These are phyloP conservation scores for Amiota communis DNA, from an alignment of 2,888 invertebrate species.

Conservation along the genomic window DNA sequence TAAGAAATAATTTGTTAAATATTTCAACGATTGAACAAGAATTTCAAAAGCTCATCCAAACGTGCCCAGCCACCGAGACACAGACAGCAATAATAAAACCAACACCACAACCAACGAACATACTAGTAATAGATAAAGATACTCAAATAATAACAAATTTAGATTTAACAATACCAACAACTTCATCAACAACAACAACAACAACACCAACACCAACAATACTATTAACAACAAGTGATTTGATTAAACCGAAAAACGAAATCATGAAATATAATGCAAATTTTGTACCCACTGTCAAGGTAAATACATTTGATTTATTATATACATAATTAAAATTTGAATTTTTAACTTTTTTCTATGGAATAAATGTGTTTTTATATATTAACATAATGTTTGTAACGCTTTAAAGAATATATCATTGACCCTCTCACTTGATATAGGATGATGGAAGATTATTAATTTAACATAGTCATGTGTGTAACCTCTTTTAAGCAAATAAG, in stretches of 20 bases:
- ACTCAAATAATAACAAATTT: slow-evolving; percentile 1
- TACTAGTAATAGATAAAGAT: slow-evolving; percentile 2
- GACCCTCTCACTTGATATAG: too few relatives aligned
- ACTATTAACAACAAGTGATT: slow-evolving; percentile 20
- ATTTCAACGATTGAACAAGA: slow-evolving; percentile 52
- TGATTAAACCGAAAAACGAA: slow-evolving; percentile 19
- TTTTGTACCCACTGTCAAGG: slow-evolving; percentile 63
- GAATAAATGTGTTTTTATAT: background rate
- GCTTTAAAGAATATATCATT: too few relatives aligned
- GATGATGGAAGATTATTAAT: too few relatives aligned
- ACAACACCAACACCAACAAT: slow-evolving; percentile 3
- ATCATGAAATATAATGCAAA: slow-evolving; percentile 64
- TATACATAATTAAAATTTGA: background rate
- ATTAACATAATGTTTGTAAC: too few relatives aligned
- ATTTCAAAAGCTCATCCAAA: slow-evolving; percentile 40
- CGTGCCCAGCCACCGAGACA: slow-evolving; percentile 5
- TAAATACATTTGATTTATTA: slow-evolving; percentile 46
- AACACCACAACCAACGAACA: background rate
- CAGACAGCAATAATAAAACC: background rate
- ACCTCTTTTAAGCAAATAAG: too few relatives aligned
- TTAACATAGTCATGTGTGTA: too few relatives aligned
- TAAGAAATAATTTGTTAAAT: background rate
- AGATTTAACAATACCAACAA: slow-evolving; percentile 2
- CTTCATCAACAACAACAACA: background rate
- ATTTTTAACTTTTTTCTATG: background rate